These are phyloP conservation scores for Spisula solida DNA, from an alignment of 2,888 invertebrate species.

Conservation along the genomic window DNA sequence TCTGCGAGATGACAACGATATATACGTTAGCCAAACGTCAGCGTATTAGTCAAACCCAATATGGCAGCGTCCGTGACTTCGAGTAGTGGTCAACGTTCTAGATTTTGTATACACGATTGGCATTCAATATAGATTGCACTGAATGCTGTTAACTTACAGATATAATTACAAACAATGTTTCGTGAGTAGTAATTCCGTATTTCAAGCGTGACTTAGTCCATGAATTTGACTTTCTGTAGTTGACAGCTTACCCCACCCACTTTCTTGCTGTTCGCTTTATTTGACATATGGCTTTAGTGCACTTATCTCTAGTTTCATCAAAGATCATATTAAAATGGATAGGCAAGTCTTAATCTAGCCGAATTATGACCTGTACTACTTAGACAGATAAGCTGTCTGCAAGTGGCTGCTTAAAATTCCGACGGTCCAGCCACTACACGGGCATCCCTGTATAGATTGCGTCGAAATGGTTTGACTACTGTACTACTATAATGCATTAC, in stretches of 20 bases:
- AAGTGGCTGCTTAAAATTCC: too few species aligned
- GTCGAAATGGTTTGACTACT: too few species aligned
- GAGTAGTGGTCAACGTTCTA: constrained; percentile 10
- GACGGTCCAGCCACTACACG: too few species aligned
- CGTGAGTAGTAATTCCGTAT: neutral
- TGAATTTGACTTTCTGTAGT: neutral
- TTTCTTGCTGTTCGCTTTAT: neutral
- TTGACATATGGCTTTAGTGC: neutral
- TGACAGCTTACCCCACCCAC: constrained; percentile 22
- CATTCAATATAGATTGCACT: neutral
- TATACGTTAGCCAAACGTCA: neutral
- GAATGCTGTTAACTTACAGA: too few species aligned
- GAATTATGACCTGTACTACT: too few species aligned
- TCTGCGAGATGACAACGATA: neutral
- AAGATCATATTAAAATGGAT: too few species aligned
- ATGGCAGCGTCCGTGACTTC: constrained; percentile 22
- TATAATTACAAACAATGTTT: neutral
- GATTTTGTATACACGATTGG: neutral
- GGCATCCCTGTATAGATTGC: too few species aligned
- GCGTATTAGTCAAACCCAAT: neutral
- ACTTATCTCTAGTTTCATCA: neutral
- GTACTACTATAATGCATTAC: too few species aligned
- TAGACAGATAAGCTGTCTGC: too few species aligned
- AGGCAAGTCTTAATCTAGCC: too few species aligned
- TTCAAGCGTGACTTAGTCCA: neutral